These are phyloP conservation scores for Porites divaricata DNA, from an alignment of 92 coral and sea anemone genomes.

Conservation along the genomic window DNA sequence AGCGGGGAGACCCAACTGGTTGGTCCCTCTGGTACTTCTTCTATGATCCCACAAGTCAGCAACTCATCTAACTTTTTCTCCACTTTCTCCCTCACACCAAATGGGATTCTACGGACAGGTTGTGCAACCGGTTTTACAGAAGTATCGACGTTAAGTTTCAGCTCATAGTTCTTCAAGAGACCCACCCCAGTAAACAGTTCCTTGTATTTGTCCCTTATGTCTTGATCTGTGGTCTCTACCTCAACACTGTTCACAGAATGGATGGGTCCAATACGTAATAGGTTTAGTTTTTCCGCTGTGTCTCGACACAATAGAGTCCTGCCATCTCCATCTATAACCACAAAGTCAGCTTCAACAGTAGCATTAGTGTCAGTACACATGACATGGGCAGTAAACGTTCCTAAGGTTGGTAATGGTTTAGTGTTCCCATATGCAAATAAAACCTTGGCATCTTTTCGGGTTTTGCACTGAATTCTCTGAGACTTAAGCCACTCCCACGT, in stretches of 20 bases:
- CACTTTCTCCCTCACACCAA: too few species aligned
- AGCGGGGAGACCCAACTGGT: conserved; percentile 41
- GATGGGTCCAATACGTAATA: conserved; percentile 1
- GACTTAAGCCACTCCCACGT: conserved; percentile 46
- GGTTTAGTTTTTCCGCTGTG: conserved; percentile 5
- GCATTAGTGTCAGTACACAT: neutral
- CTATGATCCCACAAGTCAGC: conserved; percentile 15
- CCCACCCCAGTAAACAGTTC: conserved; percentile 28
- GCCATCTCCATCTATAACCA: neutral
- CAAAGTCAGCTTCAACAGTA: conserved; percentile 16
- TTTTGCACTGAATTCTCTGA: conserved; percentile 20
- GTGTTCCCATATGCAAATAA: conserved; percentile 36
- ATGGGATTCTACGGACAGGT: conserved; percentile 5
- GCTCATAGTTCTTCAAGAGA: conserved; percentile 23
- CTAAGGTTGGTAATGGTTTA: conserved; percentile 24
- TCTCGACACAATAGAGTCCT: conserved; percentile 9
- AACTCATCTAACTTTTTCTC: too few species aligned
- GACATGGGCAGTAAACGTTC: conserved; percentile 18
- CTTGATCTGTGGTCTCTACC: neutral
- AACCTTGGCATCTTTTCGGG: conserved; percentile 8
- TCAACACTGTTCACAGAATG: conserved; percentile 20
- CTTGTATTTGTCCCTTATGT: conserved; percentile 10
- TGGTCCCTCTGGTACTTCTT: conserved; percentile 40
- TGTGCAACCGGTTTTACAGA: conserved; percentile 41
- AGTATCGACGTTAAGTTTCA: conserved; percentile 20